A percentile compares a stretch with the other conserved stretches of the same genome.
Evolutionary conservation across 2,888 invertebrate species (phyloP).

Genomic region (Drymonia ruficornis): DNA sequence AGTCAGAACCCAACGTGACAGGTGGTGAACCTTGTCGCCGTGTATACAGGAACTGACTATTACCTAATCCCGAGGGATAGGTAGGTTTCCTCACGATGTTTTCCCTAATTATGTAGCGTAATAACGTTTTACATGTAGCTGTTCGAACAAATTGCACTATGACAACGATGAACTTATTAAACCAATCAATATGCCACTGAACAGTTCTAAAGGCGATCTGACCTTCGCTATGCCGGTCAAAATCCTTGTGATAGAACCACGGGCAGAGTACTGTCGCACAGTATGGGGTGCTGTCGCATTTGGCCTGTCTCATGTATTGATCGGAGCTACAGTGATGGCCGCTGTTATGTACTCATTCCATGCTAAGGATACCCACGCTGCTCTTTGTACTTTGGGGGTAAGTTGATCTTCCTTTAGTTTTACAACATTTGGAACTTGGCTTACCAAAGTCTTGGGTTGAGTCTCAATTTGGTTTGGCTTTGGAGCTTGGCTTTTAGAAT

Average conservation of each 20-base stretch:
- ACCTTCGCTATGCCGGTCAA: conserved; percentile 37
- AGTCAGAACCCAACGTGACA: no score
- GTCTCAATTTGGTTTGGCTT: no score
- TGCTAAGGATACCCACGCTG: conserved; percentile 41
- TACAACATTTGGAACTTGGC: background rate
- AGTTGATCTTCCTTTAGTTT: conserved; percentile 8
- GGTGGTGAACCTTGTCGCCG: no score
- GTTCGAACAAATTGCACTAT: no score
- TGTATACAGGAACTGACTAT: no score
- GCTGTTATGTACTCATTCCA: conserved; percentile 36
- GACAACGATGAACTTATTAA: background rate
- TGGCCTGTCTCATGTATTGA: conserved; percentile 43
- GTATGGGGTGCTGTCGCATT: conserved; percentile 46
- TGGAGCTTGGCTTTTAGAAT: no score
- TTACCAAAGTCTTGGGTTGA: no score
- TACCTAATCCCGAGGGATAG: no score
- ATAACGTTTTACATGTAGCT: no score
- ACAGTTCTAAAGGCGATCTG: background rate
- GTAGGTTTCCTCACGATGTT: no score
- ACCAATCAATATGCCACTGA: background rate
- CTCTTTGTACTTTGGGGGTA: conserved; percentile 32
- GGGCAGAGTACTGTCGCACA: conserved; percentile 41
- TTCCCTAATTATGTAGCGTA: no score
- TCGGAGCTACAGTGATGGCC: conserved; percentile 50
- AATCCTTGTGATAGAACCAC: conserved; percentile 44